Percentiles rank a stretch among this genome's conserved stretches.
phyloP scores from a whole-genome alignment of 2,888 invertebrate genomes.

The Creontiades dilutus region DNA sequence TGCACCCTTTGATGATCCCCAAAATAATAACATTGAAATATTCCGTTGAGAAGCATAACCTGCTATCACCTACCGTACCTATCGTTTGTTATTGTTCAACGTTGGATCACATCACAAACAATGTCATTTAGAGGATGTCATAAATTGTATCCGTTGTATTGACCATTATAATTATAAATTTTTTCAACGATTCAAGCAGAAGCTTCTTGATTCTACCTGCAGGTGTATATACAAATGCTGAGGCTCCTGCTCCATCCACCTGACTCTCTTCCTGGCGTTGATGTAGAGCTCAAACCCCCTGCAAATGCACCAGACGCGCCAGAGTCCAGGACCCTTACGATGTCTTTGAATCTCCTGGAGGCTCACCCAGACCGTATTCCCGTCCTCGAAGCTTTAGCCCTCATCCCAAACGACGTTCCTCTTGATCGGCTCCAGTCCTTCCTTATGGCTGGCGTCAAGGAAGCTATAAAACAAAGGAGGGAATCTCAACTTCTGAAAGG shows the following conservation, averaged over 20 bases:
- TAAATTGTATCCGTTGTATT: background rate
- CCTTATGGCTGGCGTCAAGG: conserved; percentile 87
- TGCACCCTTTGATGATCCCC: too few relatives aligned
- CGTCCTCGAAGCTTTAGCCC: conserved; percentile 83
- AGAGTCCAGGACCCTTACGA: conserved; percentile 82
- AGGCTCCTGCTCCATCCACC: conserved; percentile 81
- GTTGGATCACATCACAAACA: too few relatives aligned
- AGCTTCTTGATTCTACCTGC: conserved; percentile 19
- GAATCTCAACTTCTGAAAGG: conserved; percentile 89
- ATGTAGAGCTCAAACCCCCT: conserved; percentile 43
- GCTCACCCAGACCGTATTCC: conserved; percentile 89
- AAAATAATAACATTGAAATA: too few relatives aligned
- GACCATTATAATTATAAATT: background rate
- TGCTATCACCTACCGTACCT: too few relatives aligned
- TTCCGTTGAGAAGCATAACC: too few relatives aligned
- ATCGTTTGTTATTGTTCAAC: too few relatives aligned
- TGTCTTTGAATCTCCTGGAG: conserved; percentile 89
- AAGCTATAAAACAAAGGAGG: conserved; percentile 86
- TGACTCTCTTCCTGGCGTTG: conserved; percentile 77
- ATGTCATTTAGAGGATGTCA: too few relatives aligned
- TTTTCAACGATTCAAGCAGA: background rate
- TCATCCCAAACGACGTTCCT: conserved; percentile 90
- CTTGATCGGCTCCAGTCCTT: conserved; percentile 88
- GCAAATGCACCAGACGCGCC: conserved; percentile 78
- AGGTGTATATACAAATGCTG: conserved; percentile 84